Evolutionary conservation across 1,140 invertebrate genomes (phyloP).

Genomic region (Ceratina australensis): DNA sequence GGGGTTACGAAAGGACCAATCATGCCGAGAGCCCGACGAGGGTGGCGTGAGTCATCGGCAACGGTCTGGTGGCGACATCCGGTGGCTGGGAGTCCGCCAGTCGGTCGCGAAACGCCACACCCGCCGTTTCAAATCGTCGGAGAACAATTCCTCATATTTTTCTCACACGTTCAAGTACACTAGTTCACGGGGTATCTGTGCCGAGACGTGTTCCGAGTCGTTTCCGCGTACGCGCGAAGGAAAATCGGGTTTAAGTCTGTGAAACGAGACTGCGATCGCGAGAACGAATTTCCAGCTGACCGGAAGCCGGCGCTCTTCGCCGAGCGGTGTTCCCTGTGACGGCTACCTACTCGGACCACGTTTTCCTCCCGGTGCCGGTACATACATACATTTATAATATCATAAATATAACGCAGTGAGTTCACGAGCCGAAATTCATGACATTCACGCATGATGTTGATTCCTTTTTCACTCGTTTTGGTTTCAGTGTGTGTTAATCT

Average conservation of each 20-base stretch:
- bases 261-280: background rate
- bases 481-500: conserved; percentile 5
- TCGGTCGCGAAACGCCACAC: conserved; percentile 79
- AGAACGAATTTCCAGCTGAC: conserved; percentile 37
- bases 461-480: background rate
- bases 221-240: conserved; percentile 33
- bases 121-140: conserved; percentile 64
- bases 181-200: too few species aligned
- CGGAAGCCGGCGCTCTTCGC: conserved; percentile 27
- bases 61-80: conserved; percentile 65
- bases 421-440: background rate
- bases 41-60: conserved; percentile 74
- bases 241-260: conserved; percentile 32
- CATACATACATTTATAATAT: too few species aligned
- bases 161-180: conserved; percentile 37
- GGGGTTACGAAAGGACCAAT: conserved; percentile 49
- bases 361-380: conserved; percentile 30
- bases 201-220: too few species aligned
- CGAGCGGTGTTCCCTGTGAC: conserved; percentile 40
- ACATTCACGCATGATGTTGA: background rate
- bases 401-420: conserved; percentile 33
- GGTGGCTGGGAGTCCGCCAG: conserved; percentile 66
- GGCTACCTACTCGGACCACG: conserved; percentile 31
- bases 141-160: conserved; percentile 3
- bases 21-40: conserved; percentile 51